phyloP scores from a whole-genome alignment of 2,888 invertebrate species.

The Lacanobia oleracea region DNA sequence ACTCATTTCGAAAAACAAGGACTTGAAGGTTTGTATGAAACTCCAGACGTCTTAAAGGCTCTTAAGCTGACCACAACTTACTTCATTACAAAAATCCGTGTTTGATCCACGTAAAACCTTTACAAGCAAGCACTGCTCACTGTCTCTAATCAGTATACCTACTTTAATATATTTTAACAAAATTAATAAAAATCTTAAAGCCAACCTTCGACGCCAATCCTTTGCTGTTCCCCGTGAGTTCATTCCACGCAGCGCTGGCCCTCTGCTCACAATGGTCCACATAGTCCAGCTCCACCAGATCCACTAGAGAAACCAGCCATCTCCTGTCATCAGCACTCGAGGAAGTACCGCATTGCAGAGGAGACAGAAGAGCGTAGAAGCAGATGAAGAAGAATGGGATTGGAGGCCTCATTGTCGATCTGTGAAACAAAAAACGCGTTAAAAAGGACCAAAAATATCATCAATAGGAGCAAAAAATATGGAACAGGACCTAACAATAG shows the following conservation, averaged over 20 bases:
- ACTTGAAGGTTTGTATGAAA: no score
- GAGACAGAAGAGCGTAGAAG: constrained; percentile 78
- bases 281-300: constrained; percentile 87
- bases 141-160: neutral
- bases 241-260: constrained; percentile 84
- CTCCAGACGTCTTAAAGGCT: no score
- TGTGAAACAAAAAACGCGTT: constrained; percentile 66
- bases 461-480: neutral
- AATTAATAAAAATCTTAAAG: neutral
- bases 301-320: constrained; percentile 83
- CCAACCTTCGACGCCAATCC: constrained; percentile 80
- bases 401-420: constrained; percentile 80
- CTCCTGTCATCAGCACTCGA: constrained; percentile 80
- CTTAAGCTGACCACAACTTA: no score
- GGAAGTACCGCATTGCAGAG: constrained; percentile 78
- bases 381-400: constrained; percentile 75
- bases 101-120: neutral
- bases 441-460: neutral
- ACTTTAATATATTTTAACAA: no score
- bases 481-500: neutral
- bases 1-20: no score
- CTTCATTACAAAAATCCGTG: no score
- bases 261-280: constrained; percentile 85
- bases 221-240: constrained; percentile 79
- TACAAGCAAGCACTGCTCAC: neutral